phyloP scores from a whole-genome alignment of 2,888 invertebrate genomes.

The Gibbula magus region DNA sequence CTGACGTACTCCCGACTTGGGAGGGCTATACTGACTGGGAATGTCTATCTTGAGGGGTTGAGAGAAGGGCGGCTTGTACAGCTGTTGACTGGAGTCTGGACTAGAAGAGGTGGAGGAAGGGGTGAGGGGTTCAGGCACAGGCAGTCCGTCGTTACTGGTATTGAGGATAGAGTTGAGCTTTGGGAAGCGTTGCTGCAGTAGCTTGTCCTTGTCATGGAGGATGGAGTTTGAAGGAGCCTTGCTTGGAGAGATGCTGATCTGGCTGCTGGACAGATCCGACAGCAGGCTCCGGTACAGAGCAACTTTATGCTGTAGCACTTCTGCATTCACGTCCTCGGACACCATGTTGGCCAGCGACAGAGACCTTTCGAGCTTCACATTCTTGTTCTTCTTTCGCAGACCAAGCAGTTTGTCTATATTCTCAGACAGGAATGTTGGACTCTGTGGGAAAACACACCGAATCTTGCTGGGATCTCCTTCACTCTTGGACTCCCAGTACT shows the following conservation, averaged over 20 bases:
- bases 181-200: not conserved
- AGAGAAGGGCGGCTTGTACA: not conserved
- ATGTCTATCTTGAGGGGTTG: slow-evolving; percentile 34
- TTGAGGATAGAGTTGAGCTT: not conserved
- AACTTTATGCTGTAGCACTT: slow-evolving; percentile 56
- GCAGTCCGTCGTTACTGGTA: not conserved
- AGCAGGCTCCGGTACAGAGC: slow-evolving; percentile 57
- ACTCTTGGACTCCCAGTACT: slow-evolving; percentile 48
- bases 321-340: slow-evolving; percentile 61
- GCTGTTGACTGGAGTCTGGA: not conserved
- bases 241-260: slow-evolving; percentile 2
- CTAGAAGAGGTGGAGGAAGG: slow-evolving; percentile 19
- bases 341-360: slow-evolving; percentile 55
- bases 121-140: not conserved
- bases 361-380: slow-evolving; percentile 17
- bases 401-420: slow-evolving; percentile 62
- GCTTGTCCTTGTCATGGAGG: not conserved
- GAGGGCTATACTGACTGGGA: not conserved
- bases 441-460: slow-evolving; percentile 52
- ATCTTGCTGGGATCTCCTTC: not conserved
- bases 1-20: not conserved
- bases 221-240: not conserved
- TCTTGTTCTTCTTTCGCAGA: slow-evolving; percentile 48
- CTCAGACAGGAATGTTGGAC: slow-evolving; percentile 54
- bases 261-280: slow-evolving; percentile 47